A percentile compares a stretch with the other conserved stretches of the same genome.
phyloP scores from a whole-genome alignment of 2,888 invertebrate genomes.

The Podotricha telesiphe region DNA sequence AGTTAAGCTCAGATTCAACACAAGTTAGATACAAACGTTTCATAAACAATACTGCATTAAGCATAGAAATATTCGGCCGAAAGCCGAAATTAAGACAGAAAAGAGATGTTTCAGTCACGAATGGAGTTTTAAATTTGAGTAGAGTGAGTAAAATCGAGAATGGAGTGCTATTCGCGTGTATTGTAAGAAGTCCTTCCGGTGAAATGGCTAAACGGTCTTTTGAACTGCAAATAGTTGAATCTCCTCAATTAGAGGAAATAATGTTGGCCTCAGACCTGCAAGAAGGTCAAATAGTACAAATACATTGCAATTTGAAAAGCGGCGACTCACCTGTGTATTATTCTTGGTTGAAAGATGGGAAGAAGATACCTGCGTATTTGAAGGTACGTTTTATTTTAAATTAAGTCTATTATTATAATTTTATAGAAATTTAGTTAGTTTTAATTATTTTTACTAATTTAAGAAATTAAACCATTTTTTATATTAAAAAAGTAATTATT shows the following conservation, averaged over 20 bases:
- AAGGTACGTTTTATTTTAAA: conserved; percentile 74
- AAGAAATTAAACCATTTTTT: too few relatives aligned
- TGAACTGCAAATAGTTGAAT: conserved; percentile 88
- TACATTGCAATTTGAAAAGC: conserved; percentile 90
- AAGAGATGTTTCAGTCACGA: conserved; percentile 61
- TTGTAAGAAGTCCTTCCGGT: conserved; percentile 89
- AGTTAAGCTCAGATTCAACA: conserved; percentile 63
- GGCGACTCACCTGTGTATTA: conserved; percentile 89
- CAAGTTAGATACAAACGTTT: conserved; percentile 68
- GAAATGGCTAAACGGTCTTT: conserved; percentile 89
- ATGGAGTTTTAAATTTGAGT: conserved; percentile 83
- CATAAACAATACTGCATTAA: conserved; percentile 59
- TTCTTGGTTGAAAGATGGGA: conserved; percentile 87
- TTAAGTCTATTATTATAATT: too few relatives aligned
- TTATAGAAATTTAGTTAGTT: background rate
- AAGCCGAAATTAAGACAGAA: conserved; percentile 78
- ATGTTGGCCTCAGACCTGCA: conserved; percentile 90
- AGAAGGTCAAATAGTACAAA: conserved; percentile 92
- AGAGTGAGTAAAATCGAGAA: conserved; percentile 86
- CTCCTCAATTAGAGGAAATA: conserved; percentile 93
- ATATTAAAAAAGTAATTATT: too few relatives aligned
- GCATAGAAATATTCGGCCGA: conserved; percentile 75
- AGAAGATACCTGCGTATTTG: conserved; percentile 85
- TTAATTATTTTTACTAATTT: too few relatives aligned
- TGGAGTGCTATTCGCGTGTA: conserved; percentile 90